Evolutionary conservation across 2,888 invertebrate species (phyloP).

Genomic region (Chamaedrilus cognettii): DNA sequence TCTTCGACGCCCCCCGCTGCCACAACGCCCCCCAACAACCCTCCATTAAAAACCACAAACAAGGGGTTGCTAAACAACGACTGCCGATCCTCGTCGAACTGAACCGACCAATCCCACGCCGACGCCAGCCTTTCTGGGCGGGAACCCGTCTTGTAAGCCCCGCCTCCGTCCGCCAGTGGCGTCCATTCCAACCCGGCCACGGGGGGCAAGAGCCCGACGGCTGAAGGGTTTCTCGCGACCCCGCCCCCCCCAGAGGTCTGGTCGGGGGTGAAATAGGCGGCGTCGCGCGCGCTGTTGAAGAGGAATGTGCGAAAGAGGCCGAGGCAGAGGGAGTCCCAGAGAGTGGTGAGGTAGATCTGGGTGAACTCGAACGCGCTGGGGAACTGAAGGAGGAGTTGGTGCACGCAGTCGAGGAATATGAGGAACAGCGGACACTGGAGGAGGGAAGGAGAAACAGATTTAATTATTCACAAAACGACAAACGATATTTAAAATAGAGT

Average conservation of each 20-base stretch:
- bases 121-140: constrained; percentile 21
- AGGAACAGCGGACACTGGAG: constrained; percentile 82
- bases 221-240: too few species aligned
- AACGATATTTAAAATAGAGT: too few species aligned
- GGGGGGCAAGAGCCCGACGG: too few species aligned
- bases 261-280: constrained; percentile 56
- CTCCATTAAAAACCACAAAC: constrained; percentile 57
- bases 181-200: too few species aligned
- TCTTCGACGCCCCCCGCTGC: not conserved
- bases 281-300: constrained; percentile 73
- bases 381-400: constrained; percentile 87
- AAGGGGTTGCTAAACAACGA: constrained; percentile 84
- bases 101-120: constrained; percentile 90
- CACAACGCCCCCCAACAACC: not conserved
- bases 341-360: constrained; percentile 85
- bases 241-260: constrained; percentile 62
- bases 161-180: too few species aligned
- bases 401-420: constrained; percentile 89
- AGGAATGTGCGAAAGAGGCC: constrained; percentile 92
- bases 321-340: constrained; percentile 88
- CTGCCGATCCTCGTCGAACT: constrained; percentile 80
- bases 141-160: not conserved
- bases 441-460: not conserved
- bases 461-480: not conserved
- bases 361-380: constrained; percentile 89